Base-by-base conservation (phyloP, 2,797 vertebrate species). In the Melopsittacus undulatus region DNA sequence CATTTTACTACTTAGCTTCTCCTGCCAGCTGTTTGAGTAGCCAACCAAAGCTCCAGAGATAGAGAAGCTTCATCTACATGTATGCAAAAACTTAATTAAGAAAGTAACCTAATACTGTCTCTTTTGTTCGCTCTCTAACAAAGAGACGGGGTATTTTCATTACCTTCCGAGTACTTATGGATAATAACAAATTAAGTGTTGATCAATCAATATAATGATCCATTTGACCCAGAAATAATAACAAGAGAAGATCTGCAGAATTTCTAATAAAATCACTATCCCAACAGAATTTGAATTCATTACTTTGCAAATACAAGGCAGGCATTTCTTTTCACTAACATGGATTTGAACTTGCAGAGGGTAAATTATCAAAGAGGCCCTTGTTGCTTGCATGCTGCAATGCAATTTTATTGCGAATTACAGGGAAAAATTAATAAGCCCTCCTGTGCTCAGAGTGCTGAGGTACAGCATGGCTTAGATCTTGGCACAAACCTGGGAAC, bases 211-310 rank as follows among this genome's bases (percentile, higher is more conserved):
- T 95, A 87, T 89, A 96, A 95, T 74, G 86, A 96, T 95, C 77
- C 57, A 77, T 95, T 96, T 95, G 90, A 91, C 92, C 91, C 69
- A 92, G 70, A 96, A 96, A 96, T 95, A 97, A 95, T 90, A 96
- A 83, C 38, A 95, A 89, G 67, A 76, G 70, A 95, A 87, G 74
- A 89, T 67, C 95, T 17, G 36, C n/a, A 87, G 83, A 90, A 93
- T 92, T 97, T 97, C 95, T 97, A 97, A 97, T 97, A 97, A 97
- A 94, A 97, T 90, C 77, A 91, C 82, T 96, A 96, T 97, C 97
- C 90, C 97, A 96, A 92, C 77, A 96, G 90, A 93, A 97, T 97
- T 97, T 95, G 94, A 97, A 97, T 94, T 93, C 95, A 97, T 97
- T 95, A 97, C 93, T 96, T 94, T 52, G 57, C 76, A 98, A 97